These are phyloP conservation scores for Drosophila arizonae DNA, from an alignment of 1,140 invertebrate species.

Conservation along the genomic window DNA sequence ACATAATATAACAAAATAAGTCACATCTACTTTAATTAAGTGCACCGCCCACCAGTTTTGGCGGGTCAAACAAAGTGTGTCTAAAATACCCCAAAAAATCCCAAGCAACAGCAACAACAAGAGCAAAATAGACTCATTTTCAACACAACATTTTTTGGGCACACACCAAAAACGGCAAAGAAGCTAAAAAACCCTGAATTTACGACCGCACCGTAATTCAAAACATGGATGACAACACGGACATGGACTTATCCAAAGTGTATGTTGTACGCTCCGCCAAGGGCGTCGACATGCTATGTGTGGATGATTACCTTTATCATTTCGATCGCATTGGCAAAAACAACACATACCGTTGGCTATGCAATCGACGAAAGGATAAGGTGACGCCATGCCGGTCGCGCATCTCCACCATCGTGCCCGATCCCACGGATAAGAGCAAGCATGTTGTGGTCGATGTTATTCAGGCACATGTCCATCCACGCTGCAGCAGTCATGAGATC, in stretches of 20 bases:
- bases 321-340: slow-evolving; percentile 71
- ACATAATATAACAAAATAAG: slow-evolving; percentile 21
- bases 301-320: slow-evolving; percentile 75
- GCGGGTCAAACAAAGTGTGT: slow-evolving; percentile 35
- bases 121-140: slow-evolving; percentile 61
- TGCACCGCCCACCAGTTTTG: slow-evolving; percentile 1
- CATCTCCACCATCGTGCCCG: slow-evolving; percentile 66
- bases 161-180: slow-evolving; percentile 49
- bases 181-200: slow-evolving; percentile 58
- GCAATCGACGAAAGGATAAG: slow-evolving; percentile 75
- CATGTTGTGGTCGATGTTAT: slow-evolving; percentile 66
- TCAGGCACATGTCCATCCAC: slow-evolving; percentile 64
- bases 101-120: slow-evolving; percentile 47
- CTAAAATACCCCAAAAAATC: slow-evolving; percentile 74
- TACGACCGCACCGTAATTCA: slow-evolving; percentile 49
- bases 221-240: slow-evolving; percentile 61
- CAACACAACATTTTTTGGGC: slow-evolving; percentile 64
- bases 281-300: slow-evolving; percentile 75
- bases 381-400: slow-evolving; percentile 68
- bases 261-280: slow-evolving; percentile 77
- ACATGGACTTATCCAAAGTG: slow-evolving; percentile 68
- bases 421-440: slow-evolving; percentile 54
- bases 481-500: slow-evolving; percentile 70
- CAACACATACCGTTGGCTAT: slow-evolving; percentile 75
- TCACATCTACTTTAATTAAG: not conserved